phyloP scores from a whole-genome alignment of 2,113 vertebrate genomes.

The Dipodomys spectabilis region DNA sequence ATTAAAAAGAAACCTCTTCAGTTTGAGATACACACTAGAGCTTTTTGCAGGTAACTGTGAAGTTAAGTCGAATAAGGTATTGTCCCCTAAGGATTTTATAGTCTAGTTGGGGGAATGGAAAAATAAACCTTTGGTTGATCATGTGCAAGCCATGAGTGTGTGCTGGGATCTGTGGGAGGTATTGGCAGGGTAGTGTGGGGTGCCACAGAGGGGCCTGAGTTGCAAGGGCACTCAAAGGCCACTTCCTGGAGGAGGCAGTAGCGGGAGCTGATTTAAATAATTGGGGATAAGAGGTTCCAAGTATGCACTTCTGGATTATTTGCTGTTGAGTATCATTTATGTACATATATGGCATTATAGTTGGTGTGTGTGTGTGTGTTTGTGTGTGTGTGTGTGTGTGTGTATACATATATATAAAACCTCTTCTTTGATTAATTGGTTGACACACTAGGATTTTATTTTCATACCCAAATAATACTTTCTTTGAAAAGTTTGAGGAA shows the following conservation, averaged over 20 bases:
- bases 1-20: constrained; percentile 38
- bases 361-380: not conserved
- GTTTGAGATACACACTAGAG: not conserved
- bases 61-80: not conserved
- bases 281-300: not conserved
- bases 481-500: constrained; percentile 49
- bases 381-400: not conserved
- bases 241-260: constrained; percentile 12
- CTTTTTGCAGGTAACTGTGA: constrained; percentile 29
- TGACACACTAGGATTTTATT: constrained; percentile 12
- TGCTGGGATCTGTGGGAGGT: not conserved
- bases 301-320: not conserved
- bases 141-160: not conserved
- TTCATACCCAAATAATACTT: not conserved
- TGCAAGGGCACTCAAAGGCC: not conserved
- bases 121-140: not conserved
- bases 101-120: constrained; percentile 24
- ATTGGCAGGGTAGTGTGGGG: not conserved
- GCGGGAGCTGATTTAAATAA: not conserved
- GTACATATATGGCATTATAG: not conserved
- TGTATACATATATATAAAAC: no score
- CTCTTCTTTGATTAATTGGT: not conserved
- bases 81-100: not conserved
- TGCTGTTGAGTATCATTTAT: not conserved
- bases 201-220: not conserved